These are phyloP conservation scores for Ormyrus nitidulus DNA, from an alignment of 2,888 invertebrate genomes.

Conservation along the genomic window DNA sequence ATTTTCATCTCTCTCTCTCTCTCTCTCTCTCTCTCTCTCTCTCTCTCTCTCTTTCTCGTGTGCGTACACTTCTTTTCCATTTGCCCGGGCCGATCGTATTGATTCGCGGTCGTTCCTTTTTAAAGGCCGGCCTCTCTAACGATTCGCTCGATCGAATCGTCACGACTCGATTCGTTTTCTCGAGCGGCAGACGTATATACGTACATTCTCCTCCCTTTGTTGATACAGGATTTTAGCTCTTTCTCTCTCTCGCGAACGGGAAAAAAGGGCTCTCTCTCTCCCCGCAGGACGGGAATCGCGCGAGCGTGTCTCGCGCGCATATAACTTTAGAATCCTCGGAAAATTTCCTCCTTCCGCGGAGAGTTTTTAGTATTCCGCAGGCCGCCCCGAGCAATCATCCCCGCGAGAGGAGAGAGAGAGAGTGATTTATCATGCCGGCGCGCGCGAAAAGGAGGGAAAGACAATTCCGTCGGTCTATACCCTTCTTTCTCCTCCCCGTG, in stretches of 20 bases:
- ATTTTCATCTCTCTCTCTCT: conserved; percentile 15
- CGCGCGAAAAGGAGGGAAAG: conserved; percentile 19
- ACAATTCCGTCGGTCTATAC: conserved; percentile 23
- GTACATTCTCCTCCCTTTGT: no score
- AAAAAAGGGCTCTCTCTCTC: neutral
- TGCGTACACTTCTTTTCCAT: no score
- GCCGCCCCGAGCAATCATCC: conserved; percentile 28
- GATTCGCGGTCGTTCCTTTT: conserved; percentile 53
- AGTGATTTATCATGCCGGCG: conserved; percentile 24
- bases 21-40: conserved; percentile 21
- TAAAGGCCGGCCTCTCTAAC: conserved; percentile 15
- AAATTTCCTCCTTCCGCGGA: neutral
- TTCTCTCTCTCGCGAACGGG: conserved; percentile 5
- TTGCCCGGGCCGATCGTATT: conserved; percentile 35
- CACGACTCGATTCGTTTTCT: conserved; percentile 32
- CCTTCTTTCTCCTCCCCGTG: neutral
- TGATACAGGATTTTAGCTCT: neutral
- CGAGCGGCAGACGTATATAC: neutral
- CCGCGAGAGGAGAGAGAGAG: neutral
- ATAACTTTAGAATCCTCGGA: neutral
- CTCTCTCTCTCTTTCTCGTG: conserved; percentile 29
- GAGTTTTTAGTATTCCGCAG: neutral
- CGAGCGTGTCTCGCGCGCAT: neutral
- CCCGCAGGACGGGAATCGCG: conserved; percentile 13
- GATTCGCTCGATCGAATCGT: conserved; percentile 52